Evolutionary conservation across 2,888 invertebrate genomes (phyloP).

Genomic region (Nasonovia ribisnigri): DNA sequence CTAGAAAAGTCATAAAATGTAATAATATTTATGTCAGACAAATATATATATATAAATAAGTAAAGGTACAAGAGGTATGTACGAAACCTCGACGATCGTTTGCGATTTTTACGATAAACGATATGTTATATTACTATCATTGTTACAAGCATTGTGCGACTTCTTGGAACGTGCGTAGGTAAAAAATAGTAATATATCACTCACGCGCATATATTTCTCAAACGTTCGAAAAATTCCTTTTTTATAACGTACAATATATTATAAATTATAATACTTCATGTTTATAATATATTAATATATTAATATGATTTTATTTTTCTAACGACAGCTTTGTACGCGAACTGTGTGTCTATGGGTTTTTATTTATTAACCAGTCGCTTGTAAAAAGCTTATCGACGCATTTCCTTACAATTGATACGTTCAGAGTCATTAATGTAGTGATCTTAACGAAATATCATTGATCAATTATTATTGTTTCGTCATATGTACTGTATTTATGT

Average conservation of each 20-base stretch:
- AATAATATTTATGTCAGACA: neutral
- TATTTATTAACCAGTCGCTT: neutral
- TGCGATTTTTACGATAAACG: slow-evolving; percentile 35
- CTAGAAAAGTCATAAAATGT: slow-evolving; percentile 18
- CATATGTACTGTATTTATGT: too few species aligned
- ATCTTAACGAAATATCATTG: neutral
- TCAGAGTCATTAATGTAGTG: neutral
- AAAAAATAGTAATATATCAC: slow-evolving; percentile 10
- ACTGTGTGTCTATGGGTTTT: neutral
- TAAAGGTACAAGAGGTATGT: neutral
- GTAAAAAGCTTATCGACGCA: neutral
- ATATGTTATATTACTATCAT: neutral
- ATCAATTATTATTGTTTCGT: neutral
- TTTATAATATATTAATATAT: neutral
- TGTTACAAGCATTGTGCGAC: neutral
- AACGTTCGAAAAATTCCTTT: neutral
- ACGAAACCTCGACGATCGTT: neutral
- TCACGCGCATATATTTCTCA: neutral
- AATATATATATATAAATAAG: neutral
- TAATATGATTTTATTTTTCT: neutral
- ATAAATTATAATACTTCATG: neutral
- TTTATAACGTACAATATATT: neutral
- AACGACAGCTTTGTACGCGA: neutral
- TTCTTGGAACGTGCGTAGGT: neutral
- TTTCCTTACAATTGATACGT: neutral